These are phyloP conservation scores for Branchellion lobata DNA, from an alignment of 2,888 invertebrate species.

Conservation along the genomic window DNA sequence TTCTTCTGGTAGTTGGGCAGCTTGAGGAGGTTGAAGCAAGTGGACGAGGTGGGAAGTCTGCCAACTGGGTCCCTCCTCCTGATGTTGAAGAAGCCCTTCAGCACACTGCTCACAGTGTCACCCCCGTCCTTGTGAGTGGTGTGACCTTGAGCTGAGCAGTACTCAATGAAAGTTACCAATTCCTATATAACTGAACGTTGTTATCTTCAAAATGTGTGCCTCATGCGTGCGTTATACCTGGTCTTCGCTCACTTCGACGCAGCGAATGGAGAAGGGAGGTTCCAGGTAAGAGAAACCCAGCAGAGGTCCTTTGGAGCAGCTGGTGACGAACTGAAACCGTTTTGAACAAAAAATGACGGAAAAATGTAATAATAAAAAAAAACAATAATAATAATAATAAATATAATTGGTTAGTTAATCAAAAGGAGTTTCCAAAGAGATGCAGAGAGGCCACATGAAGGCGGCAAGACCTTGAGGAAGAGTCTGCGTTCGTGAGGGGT, in stretches of 20 bases:
- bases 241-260: slow-evolving; percentile 98
- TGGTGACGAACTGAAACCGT: slow-evolving; percentile 66
- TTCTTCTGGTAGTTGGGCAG: slow-evolving; percentile 95
- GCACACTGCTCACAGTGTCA: slow-evolving; percentile 80
- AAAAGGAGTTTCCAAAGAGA: too few relatives aligned
- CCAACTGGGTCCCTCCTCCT: slow-evolving; percentile 68
- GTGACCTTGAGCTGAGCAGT: too few relatives aligned
- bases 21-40: slow-evolving; percentile 96
- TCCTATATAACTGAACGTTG: too few relatives aligned
- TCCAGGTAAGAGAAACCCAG: slow-evolving; percentile 93
- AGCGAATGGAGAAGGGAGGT: slow-evolving; percentile 95
- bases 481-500: slow-evolving; percentile 83
- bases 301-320: slow-evolving; percentile 93
- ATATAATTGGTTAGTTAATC: background rate
- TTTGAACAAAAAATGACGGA: background rate
- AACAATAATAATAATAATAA: background rate
- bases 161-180: too few relatives aligned
- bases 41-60: slow-evolving; percentile 95
- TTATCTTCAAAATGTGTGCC: too few relatives aligned
- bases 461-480: slow-evolving; percentile 68
- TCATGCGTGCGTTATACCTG: too few relatives aligned
- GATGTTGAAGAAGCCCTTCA: slow-evolving; percentile 95
- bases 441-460: too few relatives aligned
- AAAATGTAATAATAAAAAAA: background rate
- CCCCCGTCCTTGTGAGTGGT: slow-evolving; percentile 64